Evolutionary conservation across 2,113 vertebrate species (phyloP).

Genomic region (Albula glossodonta): DNA sequence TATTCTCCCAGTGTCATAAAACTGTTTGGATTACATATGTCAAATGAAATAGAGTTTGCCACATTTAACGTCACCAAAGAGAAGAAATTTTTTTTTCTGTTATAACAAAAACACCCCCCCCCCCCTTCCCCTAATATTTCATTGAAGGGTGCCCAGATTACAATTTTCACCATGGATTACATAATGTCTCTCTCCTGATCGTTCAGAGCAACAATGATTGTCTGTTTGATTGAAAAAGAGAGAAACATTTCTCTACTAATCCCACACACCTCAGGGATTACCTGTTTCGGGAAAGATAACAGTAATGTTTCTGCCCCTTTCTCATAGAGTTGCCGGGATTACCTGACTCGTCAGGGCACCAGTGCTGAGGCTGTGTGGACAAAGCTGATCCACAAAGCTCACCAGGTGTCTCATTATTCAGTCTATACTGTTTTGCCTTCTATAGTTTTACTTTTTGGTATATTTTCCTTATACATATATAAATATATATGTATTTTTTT

Average conservation of each 20-base stretch:
- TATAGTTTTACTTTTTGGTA: background rate
- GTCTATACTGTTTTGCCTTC: background rate
- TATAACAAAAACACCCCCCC: background rate
- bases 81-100: background rate
- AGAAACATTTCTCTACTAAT: background rate
- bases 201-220: background rate
- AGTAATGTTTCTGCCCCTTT: slow-evolving; percentile 17
- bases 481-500: no score
- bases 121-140: background rate
- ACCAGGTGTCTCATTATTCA: slow-evolving; percentile 54
- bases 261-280: background rate
- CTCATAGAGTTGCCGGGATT: slow-evolving; percentile 71
- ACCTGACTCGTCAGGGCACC: slow-evolving; percentile 71
- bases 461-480: no score
- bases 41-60: background rate
- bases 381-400: slow-evolving; percentile 63
- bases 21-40: background rate
- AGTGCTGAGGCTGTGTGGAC: slow-evolving; percentile 75
- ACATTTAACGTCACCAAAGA: background rate
- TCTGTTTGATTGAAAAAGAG: background rate
- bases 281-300: background rate
- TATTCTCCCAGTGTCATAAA: background rate
- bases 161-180: background rate
- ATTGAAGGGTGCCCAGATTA: background rate
- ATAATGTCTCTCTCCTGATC: background rate